A percentile compares a stretch with the other conserved stretches of the same genome.
phyloP scores from a whole-genome alignment of 2,113 vertebrate species.

The Furnarius figulus region DNA sequence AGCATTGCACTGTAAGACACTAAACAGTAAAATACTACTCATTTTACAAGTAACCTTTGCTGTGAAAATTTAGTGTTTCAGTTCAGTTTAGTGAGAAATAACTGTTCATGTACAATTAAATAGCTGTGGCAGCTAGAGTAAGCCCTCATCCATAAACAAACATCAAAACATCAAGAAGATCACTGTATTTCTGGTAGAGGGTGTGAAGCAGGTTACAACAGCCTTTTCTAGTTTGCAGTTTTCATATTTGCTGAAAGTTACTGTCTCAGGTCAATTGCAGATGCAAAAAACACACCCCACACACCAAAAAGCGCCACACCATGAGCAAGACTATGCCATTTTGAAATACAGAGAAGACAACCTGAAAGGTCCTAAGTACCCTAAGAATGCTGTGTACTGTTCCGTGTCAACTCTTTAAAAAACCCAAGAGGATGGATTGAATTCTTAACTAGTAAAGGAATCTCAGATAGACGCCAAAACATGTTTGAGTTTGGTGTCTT shows the following conservation, averaged over 20 bases:
- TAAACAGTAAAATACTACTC: background rate
- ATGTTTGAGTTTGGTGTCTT: background rate
- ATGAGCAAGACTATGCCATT: background rate
- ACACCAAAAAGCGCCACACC: background rate
- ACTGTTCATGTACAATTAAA: background rate
- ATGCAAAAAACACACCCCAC: background rate
- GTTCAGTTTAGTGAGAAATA: background rate
- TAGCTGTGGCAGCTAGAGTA: background rate
- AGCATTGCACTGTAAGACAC: background rate
- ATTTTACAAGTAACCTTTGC: background rate
- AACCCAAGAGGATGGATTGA: background rate
- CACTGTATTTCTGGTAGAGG: background rate
- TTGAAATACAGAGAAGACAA: background rate
- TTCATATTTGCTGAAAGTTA: background rate
- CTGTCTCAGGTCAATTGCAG: background rate
- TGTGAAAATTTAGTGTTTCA: constrained; percentile 10
- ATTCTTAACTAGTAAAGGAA: background rate
- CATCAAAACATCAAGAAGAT: background rate
- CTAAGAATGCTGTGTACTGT: background rate
- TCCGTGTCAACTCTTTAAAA: background rate
- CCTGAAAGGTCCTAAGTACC: background rate
- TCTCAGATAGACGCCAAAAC: background rate
- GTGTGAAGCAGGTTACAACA: background rate
- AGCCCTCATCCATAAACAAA: background rate
- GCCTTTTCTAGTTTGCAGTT: background rate